Conservation (phyloP, 2,113 vertebrate species). For the Chaetorhynchus papuensis region DNA sequence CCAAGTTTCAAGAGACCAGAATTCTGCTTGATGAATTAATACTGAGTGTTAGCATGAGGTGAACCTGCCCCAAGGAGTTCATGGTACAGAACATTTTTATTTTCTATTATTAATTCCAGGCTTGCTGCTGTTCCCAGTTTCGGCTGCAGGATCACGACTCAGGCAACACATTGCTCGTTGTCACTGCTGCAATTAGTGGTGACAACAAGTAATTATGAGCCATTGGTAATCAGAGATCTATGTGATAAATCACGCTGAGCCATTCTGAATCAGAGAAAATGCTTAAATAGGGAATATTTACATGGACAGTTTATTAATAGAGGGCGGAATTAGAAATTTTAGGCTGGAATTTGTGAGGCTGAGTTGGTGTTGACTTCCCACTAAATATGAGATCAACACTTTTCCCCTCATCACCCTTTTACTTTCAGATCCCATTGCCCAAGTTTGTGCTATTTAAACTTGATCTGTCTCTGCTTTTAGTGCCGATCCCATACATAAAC, state of each 20-base stretch:
- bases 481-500: not conserved
- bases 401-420: not conserved
- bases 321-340: fast-evolving
- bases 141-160: not conserved
- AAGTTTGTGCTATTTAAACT: not conserved
- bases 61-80: not conserved
- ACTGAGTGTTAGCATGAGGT: not conserved
- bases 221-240: not conserved
- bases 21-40: not conserved
- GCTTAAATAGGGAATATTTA: not conserved
- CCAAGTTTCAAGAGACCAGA: not conserved
- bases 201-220: not conserved
- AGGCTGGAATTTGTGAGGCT: not conserved
- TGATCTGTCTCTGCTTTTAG: not conserved
- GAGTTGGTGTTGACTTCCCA: not conserved
- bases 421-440: not conserved
- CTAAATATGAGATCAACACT: not conserved
- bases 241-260: not conserved
- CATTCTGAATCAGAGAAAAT: not conserved
- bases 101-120: not conserved
- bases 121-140: not conserved
- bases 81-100: not conserved
- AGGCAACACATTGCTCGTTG: not conserved
- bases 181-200: not conserved
- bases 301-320: not conserved